These are phyloP conservation scores for Leucopsar rothschildi DNA, from an alignment of 2,113 vertebrate genomes.

Conservation along the genomic window DNA sequence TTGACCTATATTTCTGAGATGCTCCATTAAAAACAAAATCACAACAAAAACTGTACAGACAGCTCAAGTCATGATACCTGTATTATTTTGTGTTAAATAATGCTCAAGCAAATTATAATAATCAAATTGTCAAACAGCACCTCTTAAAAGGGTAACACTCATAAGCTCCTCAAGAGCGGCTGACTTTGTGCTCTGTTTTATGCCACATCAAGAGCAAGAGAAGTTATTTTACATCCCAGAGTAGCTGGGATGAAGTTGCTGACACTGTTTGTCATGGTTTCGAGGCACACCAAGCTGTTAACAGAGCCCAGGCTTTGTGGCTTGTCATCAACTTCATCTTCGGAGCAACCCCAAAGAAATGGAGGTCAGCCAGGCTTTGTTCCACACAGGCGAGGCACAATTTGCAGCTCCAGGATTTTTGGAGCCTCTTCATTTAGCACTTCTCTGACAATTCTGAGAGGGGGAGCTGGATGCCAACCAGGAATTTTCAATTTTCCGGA, in stretches of 20 bases:
- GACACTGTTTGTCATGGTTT: neutral
- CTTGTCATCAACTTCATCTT: neutral
- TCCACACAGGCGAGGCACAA: neutral
- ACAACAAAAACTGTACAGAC: neutral
- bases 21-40: neutral
- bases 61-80: accelerated
- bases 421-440: neutral
- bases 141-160: neutral
- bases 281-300: neutral
- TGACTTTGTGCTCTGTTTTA: neutral
- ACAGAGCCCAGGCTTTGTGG: neutral
- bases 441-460: neutral
- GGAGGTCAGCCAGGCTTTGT: neutral
- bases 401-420: neutral
- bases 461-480: neutral
- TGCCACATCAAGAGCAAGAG: accelerated
- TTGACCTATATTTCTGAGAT: neutral
- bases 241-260: neutral
- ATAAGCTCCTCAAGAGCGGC: neutral
- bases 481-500: neutral
- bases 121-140: neutral
- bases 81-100: neutral
- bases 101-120: neutral
- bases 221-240: neutral
- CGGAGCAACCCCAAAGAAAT: neutral